Conservation (phyloP, 2,888 invertebrate genomes). For the Rhyacophila evoluta region DNA sequence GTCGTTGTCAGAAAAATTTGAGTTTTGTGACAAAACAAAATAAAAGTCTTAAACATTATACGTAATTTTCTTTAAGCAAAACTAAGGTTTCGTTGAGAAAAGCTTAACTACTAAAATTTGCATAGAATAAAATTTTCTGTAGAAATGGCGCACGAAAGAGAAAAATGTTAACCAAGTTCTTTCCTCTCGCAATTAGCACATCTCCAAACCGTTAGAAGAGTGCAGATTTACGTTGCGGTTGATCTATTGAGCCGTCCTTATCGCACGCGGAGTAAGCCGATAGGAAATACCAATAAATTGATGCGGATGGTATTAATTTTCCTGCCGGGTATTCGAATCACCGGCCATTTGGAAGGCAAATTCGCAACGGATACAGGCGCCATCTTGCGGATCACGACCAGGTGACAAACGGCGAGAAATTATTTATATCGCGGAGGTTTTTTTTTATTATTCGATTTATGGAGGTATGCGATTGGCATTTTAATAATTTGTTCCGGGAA, state of each 20-base stretch:
- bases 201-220: background rate
- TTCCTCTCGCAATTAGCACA: conserved; percentile 17
- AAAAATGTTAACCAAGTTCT: background rate
- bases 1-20: too few species aligned
- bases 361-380: conserved; percentile 34
- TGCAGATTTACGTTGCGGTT: background rate
- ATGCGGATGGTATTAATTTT: conserved; percentile 49
- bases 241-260: background rate
- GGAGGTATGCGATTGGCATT: conserved; percentile 41
- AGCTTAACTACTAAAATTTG: background rate
- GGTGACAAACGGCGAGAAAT: conserved; percentile 45
- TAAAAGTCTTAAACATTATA: too few species aligned
- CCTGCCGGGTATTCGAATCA: conserved; percentile 28
- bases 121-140: background rate
- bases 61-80: too few species aligned
- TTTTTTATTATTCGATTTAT: conserved; percentile 33
- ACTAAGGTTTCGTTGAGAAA: too few species aligned
- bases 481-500: conserved; percentile 41
- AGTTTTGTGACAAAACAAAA: too few species aligned
- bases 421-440: conserved; percentile 33
- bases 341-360: conserved; percentile 38
- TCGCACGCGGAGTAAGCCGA: conserved; percentile 13
- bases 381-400: conserved; percentile 37
- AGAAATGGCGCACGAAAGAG: background rate
- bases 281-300: conserved; percentile 48